These are phyloP conservation scores for Ichneumon xanthorius DNA, from an alignment of 2,888 invertebrate species.

Conservation along the genomic window DNA sequence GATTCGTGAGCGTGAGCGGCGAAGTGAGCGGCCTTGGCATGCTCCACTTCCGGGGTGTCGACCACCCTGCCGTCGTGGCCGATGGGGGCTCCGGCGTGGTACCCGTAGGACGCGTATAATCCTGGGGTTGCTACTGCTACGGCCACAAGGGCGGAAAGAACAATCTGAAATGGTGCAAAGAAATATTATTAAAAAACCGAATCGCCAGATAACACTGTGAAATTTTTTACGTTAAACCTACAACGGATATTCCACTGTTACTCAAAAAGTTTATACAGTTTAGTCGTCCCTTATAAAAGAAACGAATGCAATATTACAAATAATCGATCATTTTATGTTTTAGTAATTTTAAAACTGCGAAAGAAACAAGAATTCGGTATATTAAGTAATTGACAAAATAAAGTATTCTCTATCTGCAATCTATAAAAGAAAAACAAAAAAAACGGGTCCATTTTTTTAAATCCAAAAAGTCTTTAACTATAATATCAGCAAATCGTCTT, in stretches of 20 bases:
- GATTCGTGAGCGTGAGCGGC: slow-evolving; percentile 83
- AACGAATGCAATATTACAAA: too few species aligned
- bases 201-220: not conserved
- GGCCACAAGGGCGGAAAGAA: slow-evolving; percentile 71
- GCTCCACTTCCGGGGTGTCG: slow-evolving; percentile 83
- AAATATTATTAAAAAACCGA: not conserved
- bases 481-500: not conserved
- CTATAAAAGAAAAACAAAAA: not conserved
- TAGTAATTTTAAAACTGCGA: not conserved
- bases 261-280: not conserved
- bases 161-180: slow-evolving; percentile 69
- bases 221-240: not conserved
- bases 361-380: not conserved
- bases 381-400: not conserved
- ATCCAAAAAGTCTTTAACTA: not conserved
- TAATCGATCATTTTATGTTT: too few species aligned
- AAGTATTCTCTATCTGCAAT: not conserved
- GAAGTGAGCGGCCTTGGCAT: slow-evolving; percentile 85
- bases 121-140: slow-evolving; percentile 72
- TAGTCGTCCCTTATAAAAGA: too few species aligned
- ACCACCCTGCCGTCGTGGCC: slow-evolving; percentile 76
- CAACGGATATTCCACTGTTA: not conserved
- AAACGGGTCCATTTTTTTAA: not conserved
- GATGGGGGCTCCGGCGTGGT: slow-evolving; percentile 74
- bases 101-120: slow-evolving; percentile 68